These are phyloP conservation scores for Pluvialis apricaria DNA, from an alignment of 2,113 vertebrate genomes.

Conservation along the genomic window DNA sequence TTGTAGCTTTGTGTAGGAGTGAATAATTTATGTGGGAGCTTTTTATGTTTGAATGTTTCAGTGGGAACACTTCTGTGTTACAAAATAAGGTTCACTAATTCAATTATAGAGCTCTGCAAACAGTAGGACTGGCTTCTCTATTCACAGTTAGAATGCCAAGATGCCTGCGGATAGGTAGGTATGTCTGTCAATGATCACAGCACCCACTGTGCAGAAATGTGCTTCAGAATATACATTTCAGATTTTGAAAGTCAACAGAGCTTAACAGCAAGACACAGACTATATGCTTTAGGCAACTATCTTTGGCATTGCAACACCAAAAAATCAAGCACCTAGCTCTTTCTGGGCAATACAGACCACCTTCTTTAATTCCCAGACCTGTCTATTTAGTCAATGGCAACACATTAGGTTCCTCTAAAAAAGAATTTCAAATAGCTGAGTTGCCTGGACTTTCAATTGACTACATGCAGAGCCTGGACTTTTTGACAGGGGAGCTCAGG, in stretches of 20 bases:
- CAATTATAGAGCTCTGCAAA: slow-evolving; percentile 11
- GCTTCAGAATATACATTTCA: slow-evolving; percentile 10
- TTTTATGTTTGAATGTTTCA: slow-evolving; percentile 11
- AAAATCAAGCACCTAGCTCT: not conserved
- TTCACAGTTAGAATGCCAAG: slow-evolving; percentile 11
- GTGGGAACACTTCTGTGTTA: not conserved
- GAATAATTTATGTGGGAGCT: slow-evolving; percentile 24
- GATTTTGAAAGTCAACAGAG: not conserved
- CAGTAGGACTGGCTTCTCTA: not conserved
- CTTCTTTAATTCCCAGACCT: not conserved
- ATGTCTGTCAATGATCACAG: not conserved
- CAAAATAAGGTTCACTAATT: slow-evolving; percentile 22
- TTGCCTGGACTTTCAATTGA: not conserved
- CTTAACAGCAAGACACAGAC: not conserved
- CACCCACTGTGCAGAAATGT: not conserved
- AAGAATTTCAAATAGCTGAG: not conserved
- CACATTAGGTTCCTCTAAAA: not conserved
- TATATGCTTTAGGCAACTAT: not conserved
- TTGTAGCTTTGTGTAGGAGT: not conserved
- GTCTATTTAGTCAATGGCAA: not conserved
- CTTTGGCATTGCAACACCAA: not conserved
- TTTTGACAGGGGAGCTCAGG: not conserved
- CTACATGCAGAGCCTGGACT: not conserved
- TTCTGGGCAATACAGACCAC: not conserved
- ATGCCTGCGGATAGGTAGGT: slow-evolving; percentile 4